Percentiles rank a stretch among this genome's conserved stretches.
Conservation (phyloP, 2,797 vertebrate species). For the Clarias laeviceps region DNA sequence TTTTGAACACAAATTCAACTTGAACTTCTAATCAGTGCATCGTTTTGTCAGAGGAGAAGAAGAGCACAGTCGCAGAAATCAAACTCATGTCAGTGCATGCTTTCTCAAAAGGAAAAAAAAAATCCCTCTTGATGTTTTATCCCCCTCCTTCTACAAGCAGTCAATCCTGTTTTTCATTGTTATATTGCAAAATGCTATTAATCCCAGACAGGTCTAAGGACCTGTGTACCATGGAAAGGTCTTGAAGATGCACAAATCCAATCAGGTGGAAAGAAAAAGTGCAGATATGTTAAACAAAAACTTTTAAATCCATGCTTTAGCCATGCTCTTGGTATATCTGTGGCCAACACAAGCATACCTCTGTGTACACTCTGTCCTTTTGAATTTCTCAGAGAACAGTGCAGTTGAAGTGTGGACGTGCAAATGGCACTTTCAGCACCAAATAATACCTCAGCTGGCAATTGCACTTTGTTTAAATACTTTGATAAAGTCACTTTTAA, state of each 20-base stretch:
- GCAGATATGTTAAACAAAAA: neutral
- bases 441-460: constrained; percentile 57
- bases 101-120: constrained; percentile 32
- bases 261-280: neutral
- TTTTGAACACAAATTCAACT: constrained; percentile 41
- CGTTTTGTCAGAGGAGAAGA: neutral
- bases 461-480: constrained; percentile 73
- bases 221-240: neutral
- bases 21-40: constrained; percentile 67
- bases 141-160: neutral
- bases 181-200: neutral
- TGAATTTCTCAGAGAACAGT: constrained; percentile 24
- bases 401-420: constrained; percentile 55
- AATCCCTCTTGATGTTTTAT: constrained; percentile 6
- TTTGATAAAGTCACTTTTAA: constrained; percentile 51
- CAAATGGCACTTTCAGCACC: constrained; percentile 67
- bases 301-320: neutral
- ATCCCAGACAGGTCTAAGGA: constrained; percentile 1
- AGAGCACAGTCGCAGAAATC: constrained; percentile 26
- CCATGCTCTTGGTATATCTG: neutral
- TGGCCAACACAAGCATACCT: constrained; percentile 9
- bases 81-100: constrained; percentile 67
- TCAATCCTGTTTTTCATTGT: constrained; percentile 15
- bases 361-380: neutral
- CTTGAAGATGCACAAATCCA: constrained; percentile 3